These are phyloP conservation scores for Drosophila rhopaloa DNA, from an alignment of 1,140 invertebrate genomes.

Conservation along the genomic window DNA sequence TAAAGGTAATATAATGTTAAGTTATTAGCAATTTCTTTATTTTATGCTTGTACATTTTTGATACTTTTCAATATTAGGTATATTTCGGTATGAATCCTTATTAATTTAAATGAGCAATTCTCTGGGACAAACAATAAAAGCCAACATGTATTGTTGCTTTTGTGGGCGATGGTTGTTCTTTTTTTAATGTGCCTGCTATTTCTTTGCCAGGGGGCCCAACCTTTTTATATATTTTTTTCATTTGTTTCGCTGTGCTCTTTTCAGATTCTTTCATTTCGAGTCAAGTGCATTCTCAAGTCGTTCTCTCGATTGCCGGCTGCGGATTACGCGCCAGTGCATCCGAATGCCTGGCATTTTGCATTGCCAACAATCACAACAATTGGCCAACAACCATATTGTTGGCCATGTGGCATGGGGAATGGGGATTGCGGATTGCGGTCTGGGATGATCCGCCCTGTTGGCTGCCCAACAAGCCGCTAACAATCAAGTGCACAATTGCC, in stretches of 20 bases:
- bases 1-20: no score
- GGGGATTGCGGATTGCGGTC: constrained; percentile 19
- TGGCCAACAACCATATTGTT: constrained; percentile 31
- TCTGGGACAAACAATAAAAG: constrained; percentile 24
- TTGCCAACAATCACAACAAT: constrained; percentile 64
- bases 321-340: constrained; percentile 66
- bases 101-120: constrained; percentile 1
- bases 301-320: constrained; percentile 34
- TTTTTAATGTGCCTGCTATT: neutral
- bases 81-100: no score
- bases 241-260: constrained; percentile 36
- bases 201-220: neutral
- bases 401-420: constrained; percentile 63
- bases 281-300: constrained; percentile 69
- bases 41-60: no score
- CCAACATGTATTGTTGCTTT: constrained; percentile 29
- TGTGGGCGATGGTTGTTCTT: constrained; percentile 13
- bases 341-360: constrained; percentile 71
- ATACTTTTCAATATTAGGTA: no score
- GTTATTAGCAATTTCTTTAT: no score
- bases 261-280: constrained; percentile 65
- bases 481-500: constrained; percentile 75
- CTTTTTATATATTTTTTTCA: neutral
- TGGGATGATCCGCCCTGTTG: constrained; percentile 67
- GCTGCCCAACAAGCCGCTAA: constrained; percentile 76